A percentile compares a stretch with the other conserved stretches of the same genome.
Evolutionary conservation across 2,113 vertebrate genomes (phyloP).

Genomic region (Xiphophorus hellerii): DNA sequence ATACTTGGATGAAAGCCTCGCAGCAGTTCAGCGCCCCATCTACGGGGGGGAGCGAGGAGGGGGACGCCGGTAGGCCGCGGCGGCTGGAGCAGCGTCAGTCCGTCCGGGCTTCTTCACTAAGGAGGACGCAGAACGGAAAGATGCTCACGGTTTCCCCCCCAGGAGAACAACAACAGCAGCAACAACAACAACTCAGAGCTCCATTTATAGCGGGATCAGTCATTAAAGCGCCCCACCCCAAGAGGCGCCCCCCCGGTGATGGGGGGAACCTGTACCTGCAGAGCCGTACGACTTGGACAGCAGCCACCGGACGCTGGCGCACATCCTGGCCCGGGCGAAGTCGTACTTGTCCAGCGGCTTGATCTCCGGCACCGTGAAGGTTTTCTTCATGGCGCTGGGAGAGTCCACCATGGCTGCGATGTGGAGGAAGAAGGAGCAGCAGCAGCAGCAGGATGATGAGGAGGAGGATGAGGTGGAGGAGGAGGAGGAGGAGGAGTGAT

Average conservation of each 20-base stretch:
- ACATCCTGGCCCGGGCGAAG: slow-evolving; percentile 83
- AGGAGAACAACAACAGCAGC: neutral
- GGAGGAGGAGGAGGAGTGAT: slow-evolving; percentile 32
- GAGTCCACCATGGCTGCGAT: slow-evolving; percentile 84
- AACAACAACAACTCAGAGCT: neutral
- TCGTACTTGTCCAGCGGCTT: slow-evolving; percentile 90
- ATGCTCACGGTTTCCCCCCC: slow-evolving; percentile 4
- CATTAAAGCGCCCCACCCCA: slow-evolving; percentile 67
- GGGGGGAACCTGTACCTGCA: slow-evolving; percentile 77
- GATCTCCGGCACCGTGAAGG: slow-evolving; percentile 88
- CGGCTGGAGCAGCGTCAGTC: no score
- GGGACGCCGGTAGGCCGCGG: neutral
- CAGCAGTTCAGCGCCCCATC: neutral
- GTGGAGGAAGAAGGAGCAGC: slow-evolving; percentile 43
- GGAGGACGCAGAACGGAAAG: slow-evolving; percentile 9
- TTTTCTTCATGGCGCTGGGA: slow-evolving; percentile 79
- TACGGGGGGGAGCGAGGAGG: no score
- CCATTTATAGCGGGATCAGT: slow-evolving; percentile 18
- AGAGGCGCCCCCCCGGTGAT: slow-evolving; percentile 3
- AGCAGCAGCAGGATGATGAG: slow-evolving; percentile 19
- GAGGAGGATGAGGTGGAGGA: slow-evolving; percentile 9
- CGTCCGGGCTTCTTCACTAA: neutral
- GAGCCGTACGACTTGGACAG: slow-evolving; percentile 83
- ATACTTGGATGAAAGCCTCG: neutral
- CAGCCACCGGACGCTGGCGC: slow-evolving; percentile 89